Conservation (phyloP, 2,888 invertebrate species). For the Vesta saturnalis region DNA sequence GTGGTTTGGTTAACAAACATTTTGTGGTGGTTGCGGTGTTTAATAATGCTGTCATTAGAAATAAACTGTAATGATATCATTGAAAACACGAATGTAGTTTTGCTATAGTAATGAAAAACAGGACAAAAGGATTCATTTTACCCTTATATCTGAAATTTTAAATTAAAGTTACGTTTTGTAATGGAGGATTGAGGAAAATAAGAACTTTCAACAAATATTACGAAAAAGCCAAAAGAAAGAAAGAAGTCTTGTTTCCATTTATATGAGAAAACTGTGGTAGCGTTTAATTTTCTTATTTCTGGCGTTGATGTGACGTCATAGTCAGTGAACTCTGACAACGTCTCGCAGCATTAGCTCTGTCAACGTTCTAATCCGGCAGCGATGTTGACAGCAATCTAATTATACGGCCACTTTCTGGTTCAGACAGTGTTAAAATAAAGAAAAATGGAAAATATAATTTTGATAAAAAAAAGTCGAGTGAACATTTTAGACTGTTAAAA, state of each 20-base stretch:
- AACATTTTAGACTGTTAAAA: neutral
- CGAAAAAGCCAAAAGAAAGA: neutral
- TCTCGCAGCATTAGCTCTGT: constrained; percentile 39
- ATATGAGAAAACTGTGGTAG: constrained; percentile 29
- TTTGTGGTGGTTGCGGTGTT: constrained; percentile 30
- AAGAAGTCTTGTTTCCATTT: constrained; percentile 28
- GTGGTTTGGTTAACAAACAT: constrained; percentile 32
- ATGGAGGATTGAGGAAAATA: neutral
- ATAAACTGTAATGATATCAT: constrained; percentile 31
- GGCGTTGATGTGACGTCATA: constrained; percentile 35
- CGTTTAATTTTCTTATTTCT: constrained; percentile 37
- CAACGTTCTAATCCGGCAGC: constrained; percentile 42
- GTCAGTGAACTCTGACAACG: constrained; percentile 33
- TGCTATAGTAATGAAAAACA: neutral
- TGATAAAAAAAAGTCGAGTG: neutral
- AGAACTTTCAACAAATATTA: constrained; percentile 6
- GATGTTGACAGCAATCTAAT: constrained; percentile 46
- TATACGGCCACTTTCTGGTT: constrained; percentile 43
- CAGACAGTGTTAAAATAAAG: constrained; percentile 33
- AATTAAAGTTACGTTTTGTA: neutral
- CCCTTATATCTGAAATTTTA: neutral
- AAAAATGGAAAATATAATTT: constrained; percentile 14
- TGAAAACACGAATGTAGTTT: constrained; percentile 17
- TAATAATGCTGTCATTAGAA: constrained; percentile 27
- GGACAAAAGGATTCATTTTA: neutral